Evolutionary conservation across 2,113 vertebrate genomes (phyloP).

Genomic region (Python bivittatus): DNA sequence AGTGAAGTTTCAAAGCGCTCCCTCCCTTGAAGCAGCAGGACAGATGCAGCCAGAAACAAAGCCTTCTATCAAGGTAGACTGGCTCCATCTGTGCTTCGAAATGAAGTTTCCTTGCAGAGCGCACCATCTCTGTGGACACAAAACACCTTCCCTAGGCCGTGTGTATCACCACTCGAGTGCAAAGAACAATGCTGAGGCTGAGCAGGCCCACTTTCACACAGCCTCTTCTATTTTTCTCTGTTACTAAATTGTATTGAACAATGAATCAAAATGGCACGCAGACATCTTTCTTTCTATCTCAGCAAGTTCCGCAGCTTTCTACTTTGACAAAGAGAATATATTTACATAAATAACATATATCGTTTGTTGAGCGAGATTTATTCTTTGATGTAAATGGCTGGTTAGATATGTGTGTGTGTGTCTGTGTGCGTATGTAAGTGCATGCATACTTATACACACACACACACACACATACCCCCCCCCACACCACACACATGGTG

Average conservation of each 20-base stretch:
- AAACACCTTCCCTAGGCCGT: background rate
- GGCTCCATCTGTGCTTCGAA: background rate
- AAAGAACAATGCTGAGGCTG: background rate
- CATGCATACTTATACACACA: background rate
- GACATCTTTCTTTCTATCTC: background rate
- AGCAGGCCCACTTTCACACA: background rate
- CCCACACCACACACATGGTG: background rate
- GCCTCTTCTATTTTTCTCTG: background rate
- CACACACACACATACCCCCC: background rate
- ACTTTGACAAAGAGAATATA: background rate
- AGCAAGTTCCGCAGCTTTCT: fast-evolving
- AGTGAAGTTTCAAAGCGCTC: background rate
- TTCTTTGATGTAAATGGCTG: background rate
- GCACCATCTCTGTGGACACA: background rate
- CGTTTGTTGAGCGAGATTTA: conserved; percentile 3
- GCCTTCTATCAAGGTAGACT: background rate
- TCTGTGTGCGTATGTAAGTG: background rate
- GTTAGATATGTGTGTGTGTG: background rate
- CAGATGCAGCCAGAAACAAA: background rate
- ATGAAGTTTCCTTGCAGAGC: background rate
- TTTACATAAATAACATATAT: background rate
- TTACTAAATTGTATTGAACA: background rate
- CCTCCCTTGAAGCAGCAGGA: background rate
- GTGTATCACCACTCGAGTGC: background rate
- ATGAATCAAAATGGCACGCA: background rate